These are phyloP conservation scores for Asbolus verrucosus DNA, from an alignment of 1,140 invertebrate genomes.

Conservation along the genomic window DNA sequence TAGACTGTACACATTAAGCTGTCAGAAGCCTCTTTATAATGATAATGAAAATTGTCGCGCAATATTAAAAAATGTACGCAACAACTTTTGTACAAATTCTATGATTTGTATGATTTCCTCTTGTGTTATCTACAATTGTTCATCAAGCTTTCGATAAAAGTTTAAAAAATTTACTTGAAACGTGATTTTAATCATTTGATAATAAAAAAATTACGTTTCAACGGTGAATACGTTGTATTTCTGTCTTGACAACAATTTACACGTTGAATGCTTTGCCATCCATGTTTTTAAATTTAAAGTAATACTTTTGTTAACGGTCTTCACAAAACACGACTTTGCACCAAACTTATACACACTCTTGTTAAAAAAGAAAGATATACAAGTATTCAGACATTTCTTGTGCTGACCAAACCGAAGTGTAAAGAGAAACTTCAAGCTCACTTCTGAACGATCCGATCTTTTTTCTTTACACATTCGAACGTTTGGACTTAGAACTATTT, in stretches of 20 bases:
- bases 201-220: slow-evolving; percentile 17
- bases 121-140: slow-evolving; percentile 46
- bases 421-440: background rate
- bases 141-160: slow-evolving; percentile 40
- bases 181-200: slow-evolving; percentile 24
- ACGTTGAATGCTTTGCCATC: slow-evolving; percentile 55
- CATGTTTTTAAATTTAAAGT: slow-evolving; percentile 60
- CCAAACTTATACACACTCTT: slow-evolving; percentile 44
- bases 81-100: slow-evolving; percentile 46
- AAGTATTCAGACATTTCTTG: slow-evolving; percentile 51
- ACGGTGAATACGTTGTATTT: slow-evolving; percentile 53
- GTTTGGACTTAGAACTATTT: background rate
- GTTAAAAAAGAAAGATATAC: slow-evolving; percentile 56
- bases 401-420: slow-evolving; percentile 8
- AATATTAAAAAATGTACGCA: slow-evolving; percentile 33
- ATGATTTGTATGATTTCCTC: slow-evolving; percentile 17
- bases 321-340: slow-evolving; percentile 40
- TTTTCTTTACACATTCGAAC: background rate
- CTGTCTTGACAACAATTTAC: slow-evolving; percentile 53
- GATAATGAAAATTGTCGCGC: slow-evolving; percentile 19
- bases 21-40: slow-evolving; percentile 43
- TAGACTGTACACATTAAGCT: slow-evolving; percentile 49
- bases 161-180: slow-evolving; percentile 7
- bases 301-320: slow-evolving; percentile 22
- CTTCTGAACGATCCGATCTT: background rate